Evolutionary conservation across 2,888 invertebrate species (phyloP), one percentile per base, ranked within the genome.

Genomic region (Agrypnus murinus): DNA sequence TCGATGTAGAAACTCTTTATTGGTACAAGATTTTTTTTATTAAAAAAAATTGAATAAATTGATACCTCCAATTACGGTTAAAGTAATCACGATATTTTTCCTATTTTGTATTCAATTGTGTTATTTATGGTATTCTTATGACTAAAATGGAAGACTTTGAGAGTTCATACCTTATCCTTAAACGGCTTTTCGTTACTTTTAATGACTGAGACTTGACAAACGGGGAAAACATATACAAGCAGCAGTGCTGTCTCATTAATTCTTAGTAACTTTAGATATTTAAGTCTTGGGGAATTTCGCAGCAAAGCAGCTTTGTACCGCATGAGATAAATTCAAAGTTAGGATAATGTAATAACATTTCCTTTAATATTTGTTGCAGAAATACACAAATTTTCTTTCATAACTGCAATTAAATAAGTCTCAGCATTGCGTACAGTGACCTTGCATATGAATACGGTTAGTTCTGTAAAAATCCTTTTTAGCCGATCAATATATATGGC

Each of bases 1-100:
- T 25, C 25, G 5, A 25, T 25, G n/a, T n/a, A n/a, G n/a, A n/a
- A n/a, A n/a, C n/a, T n/a, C 14, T 31, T 15, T 15, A 31, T 55
- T 55, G 15, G 17, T 9, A 34, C 34, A 14, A 55, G n/a, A 34
- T 34, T 55, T 14, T 14, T 43, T 43, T 43, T 10, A 43, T 10
- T 14, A 12, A 7, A 14, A 25, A 25, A 25, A 25, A n/a, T n/a
- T 40, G 40, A 34, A 43, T 57, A 8, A 12, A 19, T 17, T 45
- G 36, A 9, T 19, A 15, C 6, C 40, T 46, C 65, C 57, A 65
- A 65, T 65, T 65, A 65, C 57, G 65, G 65, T 9, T 17, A 32
- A n/a, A 32, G 19, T 10, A 53, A 40, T 8, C 3, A 25, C 25
- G 15, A 53, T 31, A 25, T 36, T 58, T 40, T 65, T 46, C 57